These are phyloP conservation scores for Pseudorectes ferrugineus DNA, from an alignment of 2,113 vertebrate species.

Conservation along the genomic window DNA sequence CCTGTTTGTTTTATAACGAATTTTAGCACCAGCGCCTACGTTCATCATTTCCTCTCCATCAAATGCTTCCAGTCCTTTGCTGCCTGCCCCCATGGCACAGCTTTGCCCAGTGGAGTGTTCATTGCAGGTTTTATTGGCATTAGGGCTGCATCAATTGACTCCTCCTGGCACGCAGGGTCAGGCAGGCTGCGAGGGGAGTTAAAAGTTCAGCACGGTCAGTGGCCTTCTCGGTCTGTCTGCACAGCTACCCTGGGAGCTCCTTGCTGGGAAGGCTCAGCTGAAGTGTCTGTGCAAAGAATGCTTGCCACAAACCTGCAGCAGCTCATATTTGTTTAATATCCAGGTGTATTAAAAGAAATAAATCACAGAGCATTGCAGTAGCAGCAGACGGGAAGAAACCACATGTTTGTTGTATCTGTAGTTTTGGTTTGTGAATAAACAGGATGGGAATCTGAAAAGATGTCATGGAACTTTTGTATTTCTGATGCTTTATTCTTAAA, in stretches of 20 bases:
- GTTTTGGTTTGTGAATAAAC: neutral
- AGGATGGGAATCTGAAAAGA: neutral
- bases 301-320: neutral
- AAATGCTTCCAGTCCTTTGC: neutral
- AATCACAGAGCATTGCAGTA: neutral
- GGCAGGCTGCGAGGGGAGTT: neutral
- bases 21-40: neutral
- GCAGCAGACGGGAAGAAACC: neutral
- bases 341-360: neutral
- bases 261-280: neutral
- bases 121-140: neutral
- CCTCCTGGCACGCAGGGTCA: neutral
- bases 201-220: neutral
- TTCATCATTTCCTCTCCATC: neutral
- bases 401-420: rapidly evolving
- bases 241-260: neutral
- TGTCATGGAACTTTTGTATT: neutral
- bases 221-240: rapidly evolving
- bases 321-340: neutral
- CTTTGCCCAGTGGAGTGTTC: constrained; percentile 25
- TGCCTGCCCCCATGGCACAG: neutral
- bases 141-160: neutral
- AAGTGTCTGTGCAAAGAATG: neutral
- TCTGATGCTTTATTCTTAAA: neutral
- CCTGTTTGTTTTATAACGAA: neutral